Conservation (phyloP, 2,888 invertebrate genomes). For the Drosophila nr. medialis region DNA sequence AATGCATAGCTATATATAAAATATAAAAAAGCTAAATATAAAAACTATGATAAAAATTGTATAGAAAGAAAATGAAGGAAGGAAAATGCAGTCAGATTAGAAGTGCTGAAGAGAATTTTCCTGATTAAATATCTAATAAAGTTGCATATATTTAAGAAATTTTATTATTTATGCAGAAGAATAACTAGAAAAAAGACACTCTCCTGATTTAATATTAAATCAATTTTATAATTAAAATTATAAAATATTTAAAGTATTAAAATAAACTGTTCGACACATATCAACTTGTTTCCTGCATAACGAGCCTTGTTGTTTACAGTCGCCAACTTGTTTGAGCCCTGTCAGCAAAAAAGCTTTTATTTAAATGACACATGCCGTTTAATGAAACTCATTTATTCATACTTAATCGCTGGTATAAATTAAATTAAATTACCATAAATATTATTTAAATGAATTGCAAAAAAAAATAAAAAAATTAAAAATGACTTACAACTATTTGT, state of each 20-base stretch:
- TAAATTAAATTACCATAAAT: slow-evolving; percentile 39
- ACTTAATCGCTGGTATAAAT: slow-evolving; percentile 38
- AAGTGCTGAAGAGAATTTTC: neutral
- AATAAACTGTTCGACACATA: neutral
- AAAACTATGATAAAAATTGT: neutral
- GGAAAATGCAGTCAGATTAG: neutral
- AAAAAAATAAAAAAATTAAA: slow-evolving; percentile 18
- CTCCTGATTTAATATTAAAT: neutral
- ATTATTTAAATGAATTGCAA: slow-evolving; percentile 29
- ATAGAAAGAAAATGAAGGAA: neutral
- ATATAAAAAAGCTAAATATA: neutral
- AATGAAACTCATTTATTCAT: slow-evolving; percentile 54
- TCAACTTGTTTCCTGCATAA: neutral
- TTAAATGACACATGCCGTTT: slow-evolving; percentile 14
- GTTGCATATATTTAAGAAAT: neutral
- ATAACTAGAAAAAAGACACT: neutral
- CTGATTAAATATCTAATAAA: neutral
- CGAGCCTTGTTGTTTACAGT: neutral
- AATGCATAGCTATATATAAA: neutral
- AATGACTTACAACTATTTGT: slow-evolving; percentile 51
- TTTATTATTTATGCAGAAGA: neutral
- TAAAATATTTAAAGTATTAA: neutral
- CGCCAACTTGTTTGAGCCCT: neutral
- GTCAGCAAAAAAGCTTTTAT: neutral
- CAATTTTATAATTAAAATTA: neutral